Evolutionary conservation across 2,797 vertebrate genomes (phyloP).

Genomic region (Notoglanidium macrostoma): DNA sequence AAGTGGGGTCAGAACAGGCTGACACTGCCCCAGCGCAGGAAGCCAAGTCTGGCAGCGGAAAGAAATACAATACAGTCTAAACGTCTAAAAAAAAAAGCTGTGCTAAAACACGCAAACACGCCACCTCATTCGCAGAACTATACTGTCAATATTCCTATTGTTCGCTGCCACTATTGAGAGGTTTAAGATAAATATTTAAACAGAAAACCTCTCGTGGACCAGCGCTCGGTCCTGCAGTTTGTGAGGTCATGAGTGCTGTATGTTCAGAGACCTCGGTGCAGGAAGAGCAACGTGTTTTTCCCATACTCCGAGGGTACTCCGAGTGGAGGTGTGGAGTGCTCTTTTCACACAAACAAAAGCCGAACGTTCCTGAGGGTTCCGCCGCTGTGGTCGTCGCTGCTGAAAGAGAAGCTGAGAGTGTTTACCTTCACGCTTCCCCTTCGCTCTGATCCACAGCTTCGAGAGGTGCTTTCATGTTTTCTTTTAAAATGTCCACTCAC

Average conservation of each 20-base stretch:
- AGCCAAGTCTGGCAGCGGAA: conserved; percentile 88
- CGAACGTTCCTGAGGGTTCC: conserved; percentile 4
- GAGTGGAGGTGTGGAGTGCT: conserved; percentile 21
- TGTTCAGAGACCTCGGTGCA: conserved; percentile 17
- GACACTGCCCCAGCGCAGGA: conserved; percentile 84
- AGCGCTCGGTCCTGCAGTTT: conserved; percentile 38
- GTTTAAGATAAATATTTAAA: conserved; percentile 65
- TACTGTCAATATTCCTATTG: conserved; percentile 70
- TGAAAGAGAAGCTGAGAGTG: conserved; percentile 62
- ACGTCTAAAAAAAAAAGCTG: conserved; percentile 70
- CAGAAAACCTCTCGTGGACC: conserved; percentile 27
- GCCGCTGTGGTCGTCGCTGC: conserved; percentile 15
- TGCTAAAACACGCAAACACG: conserved; percentile 74
- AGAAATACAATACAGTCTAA: conserved; percentile 85
- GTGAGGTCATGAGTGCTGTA: conserved; percentile 16
- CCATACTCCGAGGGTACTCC: background rate
- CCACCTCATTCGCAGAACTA: conserved; percentile 61
- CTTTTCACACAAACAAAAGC: background rate
- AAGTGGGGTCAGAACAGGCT: conserved; percentile 82
- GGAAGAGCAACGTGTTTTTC: background rate
- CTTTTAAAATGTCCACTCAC: conserved; percentile 61
- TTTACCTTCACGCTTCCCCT: conserved; percentile 58
- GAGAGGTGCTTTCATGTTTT: conserved; percentile 76
- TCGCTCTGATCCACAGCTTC: conserved; percentile 64
- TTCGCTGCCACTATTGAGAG: conserved; percentile 57